Evolutionary conservation across 2,888 invertebrate genomes (phyloP).

Genomic region (Cactoblastis cactorum): DNA sequence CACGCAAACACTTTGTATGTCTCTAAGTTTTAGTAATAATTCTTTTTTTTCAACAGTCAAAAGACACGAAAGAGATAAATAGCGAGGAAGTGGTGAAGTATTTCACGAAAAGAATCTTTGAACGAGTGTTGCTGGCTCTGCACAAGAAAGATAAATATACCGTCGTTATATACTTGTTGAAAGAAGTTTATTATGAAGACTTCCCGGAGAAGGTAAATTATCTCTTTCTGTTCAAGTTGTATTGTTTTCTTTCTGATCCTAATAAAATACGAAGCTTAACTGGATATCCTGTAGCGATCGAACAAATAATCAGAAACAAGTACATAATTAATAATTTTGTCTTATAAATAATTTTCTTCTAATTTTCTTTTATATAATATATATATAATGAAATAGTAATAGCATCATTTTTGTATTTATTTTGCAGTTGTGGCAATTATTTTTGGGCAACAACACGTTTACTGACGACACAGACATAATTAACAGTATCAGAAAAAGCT

Average conservation of each 20-base stretch:
- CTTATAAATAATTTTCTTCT: no score
- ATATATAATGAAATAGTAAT: no score
- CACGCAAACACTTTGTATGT: no score
- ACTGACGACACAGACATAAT: constrained; percentile 54
- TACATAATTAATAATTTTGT: no score
- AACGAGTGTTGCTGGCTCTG: constrained; percentile 58
- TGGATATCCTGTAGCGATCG: no score
- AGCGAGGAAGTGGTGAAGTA: constrained; percentile 51
- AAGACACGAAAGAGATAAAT: constrained; percentile 44
- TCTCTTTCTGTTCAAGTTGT: no score
- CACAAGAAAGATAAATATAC: constrained; percentile 69
- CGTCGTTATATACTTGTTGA: constrained; percentile 58
- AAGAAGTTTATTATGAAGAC: constrained; percentile 51
- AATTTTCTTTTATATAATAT: no score
- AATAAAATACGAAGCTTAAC: background rate
- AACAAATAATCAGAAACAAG: no score
- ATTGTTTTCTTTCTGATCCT: background rate
- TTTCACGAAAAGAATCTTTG: constrained; percentile 53
- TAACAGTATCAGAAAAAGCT: constrained; percentile 41
- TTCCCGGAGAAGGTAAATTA: constrained; percentile 54
- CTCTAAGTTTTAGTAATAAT: no score
- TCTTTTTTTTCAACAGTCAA: background rate
- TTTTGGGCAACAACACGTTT: constrained; percentile 80
- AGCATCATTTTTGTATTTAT: no score
- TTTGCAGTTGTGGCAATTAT: constrained; percentile 87